Base-by-base conservation (phyloP, 2,888 invertebrate species). In the Drosophila ustulata region DNA sequence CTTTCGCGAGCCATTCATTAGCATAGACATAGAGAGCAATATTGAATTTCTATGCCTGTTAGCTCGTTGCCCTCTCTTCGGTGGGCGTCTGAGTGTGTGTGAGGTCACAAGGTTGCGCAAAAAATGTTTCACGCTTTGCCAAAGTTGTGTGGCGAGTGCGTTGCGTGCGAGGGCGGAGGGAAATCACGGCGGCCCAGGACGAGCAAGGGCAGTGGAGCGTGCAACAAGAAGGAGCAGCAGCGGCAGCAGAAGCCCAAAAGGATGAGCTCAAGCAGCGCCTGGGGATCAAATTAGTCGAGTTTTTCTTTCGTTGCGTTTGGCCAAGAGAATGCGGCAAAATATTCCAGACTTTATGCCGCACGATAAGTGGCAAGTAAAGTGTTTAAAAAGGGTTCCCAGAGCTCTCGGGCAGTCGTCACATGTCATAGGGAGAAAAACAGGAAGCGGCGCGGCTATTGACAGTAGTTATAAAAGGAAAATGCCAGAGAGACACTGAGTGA, bases 271-370 rank as follows among this genome's bases (percentile, higher is more conserved):
- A 85, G 78, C 79, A 73, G 86, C 83, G 82, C 80, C 82, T 83
- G 62, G 86, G 86, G 82, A 82, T 83, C 81, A 82, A 86, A 82
- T 82, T 82, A 82, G 86, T 86, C 79, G 80, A 72, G 75, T 75
- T 75, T 71, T 71, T 66, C 45, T 62, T 57, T 57, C 26, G 34
- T 18, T 46, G 11, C 32, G 18, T 46, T 7, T 55, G 46, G 3
- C 26, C 25, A 26, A 82, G 77, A 55, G 82, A 82, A 80, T 85
- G 80, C 82, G 68, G 69, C 71, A 79, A 81, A 79, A 79, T 73
- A 79, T 73, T 63, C 55, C 61, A 57, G 68, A 64, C 79, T 67
- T 49, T 77, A 46, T 71, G 64, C 11, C 11, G 30, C 65, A 77
- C 59, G 82, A 57, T 71, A 82, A 82, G 80, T 85, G 78, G 65